Base-by-base conservation (phyloP, 2,113 vertebrate genomes). In the Syngnathus scovelli region DNA sequence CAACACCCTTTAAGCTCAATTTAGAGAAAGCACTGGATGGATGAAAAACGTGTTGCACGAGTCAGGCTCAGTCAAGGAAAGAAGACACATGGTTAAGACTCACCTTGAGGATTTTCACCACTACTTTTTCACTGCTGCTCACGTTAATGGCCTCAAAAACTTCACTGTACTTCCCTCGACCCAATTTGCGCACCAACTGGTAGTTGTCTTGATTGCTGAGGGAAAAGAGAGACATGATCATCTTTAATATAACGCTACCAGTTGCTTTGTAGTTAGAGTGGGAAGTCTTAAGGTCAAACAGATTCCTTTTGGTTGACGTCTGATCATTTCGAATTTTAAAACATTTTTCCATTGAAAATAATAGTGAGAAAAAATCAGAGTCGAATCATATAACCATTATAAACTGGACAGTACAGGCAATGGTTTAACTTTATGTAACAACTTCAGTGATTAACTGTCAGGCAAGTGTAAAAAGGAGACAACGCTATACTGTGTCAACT, bases 141-240 rank as follows among this genome's bases (percentile, higher is more conserved):
- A 98, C 94, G 86, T 98, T 98, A 87, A 98, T 97, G 83, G 97
- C 96, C 90, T 99, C 97, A 51, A 99, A 99, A 36, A 99, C 97
- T 89, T 99, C 97, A 27, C 97, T 99, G 90, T 99, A 99, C 81
- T 99, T 99, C 43, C 97, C 97, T 68, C 97, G 87, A 54, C 97
- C 97, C 41, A 99, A 91, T 86, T 99, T 99, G 0, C 96, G 94
- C 68, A 98, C 95, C 86, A 99, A 86, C 87, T 99, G 96, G 85
- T 98, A 99, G 86, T 98, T 95, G 83, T 99, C 97, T 83, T 99
- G 97, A 87, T 98, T 98, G 86, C 97, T 99, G 91, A 79, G 13
- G 51, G 68, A 38, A 64, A 67, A 39, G 3, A 39, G 5, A 61
- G 18, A n/a, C n/a, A n/a, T n/a, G 10, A 37, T 56, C 54, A 37